phyloP scores from a whole-genome alignment of 2,113 vertebrate species.

The Australoheros scitulus region DNA sequence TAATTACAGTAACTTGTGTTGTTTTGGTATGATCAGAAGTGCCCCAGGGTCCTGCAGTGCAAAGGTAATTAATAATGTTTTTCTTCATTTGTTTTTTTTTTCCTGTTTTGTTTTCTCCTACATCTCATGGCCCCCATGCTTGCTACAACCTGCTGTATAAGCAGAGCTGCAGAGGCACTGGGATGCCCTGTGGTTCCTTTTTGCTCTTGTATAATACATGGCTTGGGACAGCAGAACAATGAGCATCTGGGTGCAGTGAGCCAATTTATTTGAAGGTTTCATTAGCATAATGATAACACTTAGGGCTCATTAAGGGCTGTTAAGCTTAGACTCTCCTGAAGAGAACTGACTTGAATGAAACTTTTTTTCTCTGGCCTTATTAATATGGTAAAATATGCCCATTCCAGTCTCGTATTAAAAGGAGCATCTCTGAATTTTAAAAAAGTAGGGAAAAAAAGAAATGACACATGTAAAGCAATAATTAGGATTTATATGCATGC shows the following conservation, averaged over 20 bases:
- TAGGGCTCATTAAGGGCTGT: slow-evolving; percentile 41
- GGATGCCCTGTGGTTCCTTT: neutral
- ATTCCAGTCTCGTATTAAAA: neutral
- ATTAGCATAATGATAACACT: slow-evolving; percentile 48
- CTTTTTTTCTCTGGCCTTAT: neutral
- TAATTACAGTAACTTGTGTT: neutral
- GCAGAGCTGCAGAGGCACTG: neutral
- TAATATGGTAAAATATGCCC: slow-evolving; percentile 27
- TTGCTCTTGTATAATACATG: neutral
- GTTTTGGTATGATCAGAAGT: neutral
- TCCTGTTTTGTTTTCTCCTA: neutral
- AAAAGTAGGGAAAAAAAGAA: neutral
- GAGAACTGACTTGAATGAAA: neutral
- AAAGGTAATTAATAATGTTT: neutral
- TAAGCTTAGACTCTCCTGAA: slow-evolving; percentile 21
- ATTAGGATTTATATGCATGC: neutral
- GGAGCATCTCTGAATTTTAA: neutral
- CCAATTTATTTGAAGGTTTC: slow-evolving; percentile 22
- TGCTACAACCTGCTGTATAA: neutral
- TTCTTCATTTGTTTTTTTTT: neutral
- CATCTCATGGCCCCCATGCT: neutral
- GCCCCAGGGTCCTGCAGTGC: neutral
- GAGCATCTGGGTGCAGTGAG: slow-evolving; percentile 31
- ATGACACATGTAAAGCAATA: neutral
- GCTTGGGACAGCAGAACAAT: slow-evolving; percentile 20